phyloP scores from a whole-genome alignment of 2,888 invertebrate species.

The Drosophila algonquin region DNA sequence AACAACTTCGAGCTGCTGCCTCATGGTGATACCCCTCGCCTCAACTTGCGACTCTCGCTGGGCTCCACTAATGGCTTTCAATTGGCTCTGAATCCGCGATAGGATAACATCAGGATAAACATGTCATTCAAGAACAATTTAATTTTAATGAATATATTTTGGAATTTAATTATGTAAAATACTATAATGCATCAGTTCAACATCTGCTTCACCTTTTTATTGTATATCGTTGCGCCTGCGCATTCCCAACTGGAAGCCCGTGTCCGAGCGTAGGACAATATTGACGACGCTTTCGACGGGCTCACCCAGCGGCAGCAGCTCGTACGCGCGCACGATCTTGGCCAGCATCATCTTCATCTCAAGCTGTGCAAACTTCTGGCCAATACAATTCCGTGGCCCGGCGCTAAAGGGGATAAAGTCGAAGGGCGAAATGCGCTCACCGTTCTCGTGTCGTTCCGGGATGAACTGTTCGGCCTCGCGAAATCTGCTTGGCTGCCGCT shows the following conservation, averaged over 20 bases:
- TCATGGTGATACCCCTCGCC: conserved; percentile 53
- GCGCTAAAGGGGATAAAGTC: conserved; percentile 79
- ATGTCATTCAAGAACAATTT: too few species aligned
- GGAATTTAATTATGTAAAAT: too few species aligned
- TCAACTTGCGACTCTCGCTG: conserved; percentile 51
- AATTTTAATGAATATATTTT: background rate
- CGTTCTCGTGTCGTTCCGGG: conserved; percentile 70
- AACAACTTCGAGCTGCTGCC: conserved; percentile 65
- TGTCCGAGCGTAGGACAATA: conserved; percentile 71
- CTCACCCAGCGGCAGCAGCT: conserved; percentile 72
- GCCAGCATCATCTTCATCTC: conserved; percentile 74
- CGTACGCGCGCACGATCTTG: conserved; percentile 69
- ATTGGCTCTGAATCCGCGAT: conserved; percentile 53
- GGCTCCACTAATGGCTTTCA: conserved; percentile 68
- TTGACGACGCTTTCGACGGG: conserved; percentile 61
- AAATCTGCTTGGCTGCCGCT: conserved; percentile 49
- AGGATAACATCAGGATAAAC: background rate
- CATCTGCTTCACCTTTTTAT: background rate
- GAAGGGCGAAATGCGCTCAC: conserved; percentile 55
- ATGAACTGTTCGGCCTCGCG: conserved; percentile 62
- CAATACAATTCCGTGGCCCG: conserved; percentile 85
- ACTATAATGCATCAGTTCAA: too few species aligned
- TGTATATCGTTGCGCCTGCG: conserved; percentile 21
- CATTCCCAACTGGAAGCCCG: conserved; percentile 74
- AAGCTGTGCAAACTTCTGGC: conserved; percentile 78